Evolutionary conservation across 2,888 invertebrate species (phyloP).

Genomic region (Chromoteleia sp.): DNA sequence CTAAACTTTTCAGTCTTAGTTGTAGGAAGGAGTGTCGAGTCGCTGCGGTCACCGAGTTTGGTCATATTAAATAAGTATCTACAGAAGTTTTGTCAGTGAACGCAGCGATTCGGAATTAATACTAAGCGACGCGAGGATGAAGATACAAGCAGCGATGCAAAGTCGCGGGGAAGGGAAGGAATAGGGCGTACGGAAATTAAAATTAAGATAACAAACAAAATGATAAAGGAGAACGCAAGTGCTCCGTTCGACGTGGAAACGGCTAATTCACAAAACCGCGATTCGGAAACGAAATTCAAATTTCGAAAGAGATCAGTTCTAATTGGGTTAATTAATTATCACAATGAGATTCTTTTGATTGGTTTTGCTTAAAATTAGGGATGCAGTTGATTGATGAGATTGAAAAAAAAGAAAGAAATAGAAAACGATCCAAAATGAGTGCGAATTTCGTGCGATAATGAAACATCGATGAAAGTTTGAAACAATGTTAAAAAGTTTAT

Average conservation of each 20-base stretch:
- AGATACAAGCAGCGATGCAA: slow-evolving; percentile 40
- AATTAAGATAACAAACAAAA: slow-evolving; percentile 2
- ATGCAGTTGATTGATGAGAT: background rate
- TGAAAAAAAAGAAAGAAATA: slow-evolving; percentile 13
- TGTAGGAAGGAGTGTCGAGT: slow-evolving; percentile 56
- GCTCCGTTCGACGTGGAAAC: slow-evolving; percentile 33
- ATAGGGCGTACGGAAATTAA: slow-evolving; percentile 4
- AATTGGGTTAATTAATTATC: slow-evolving; percentile 55
- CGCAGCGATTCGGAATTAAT: slow-evolving; percentile 48
- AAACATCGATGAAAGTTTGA: slow-evolving; percentile 60
- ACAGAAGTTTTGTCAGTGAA: slow-evolving; percentile 31
- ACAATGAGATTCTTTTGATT: slow-evolving; percentile 65
- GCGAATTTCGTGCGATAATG: slow-evolving; percentile 34
- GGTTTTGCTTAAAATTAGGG: slow-evolving; percentile 49
- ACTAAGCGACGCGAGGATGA: slow-evolving; percentile 50
- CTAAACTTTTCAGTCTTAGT: slow-evolving; percentile 65
- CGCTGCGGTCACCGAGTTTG: slow-evolving; percentile 35
- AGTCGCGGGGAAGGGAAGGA: slow-evolving; percentile 12
- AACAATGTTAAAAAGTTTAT: slow-evolving; percentile 71
- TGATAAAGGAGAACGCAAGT: slow-evolving; percentile 7
- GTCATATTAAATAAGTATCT: slow-evolving; percentile 60
- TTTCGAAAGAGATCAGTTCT: slow-evolving; percentile 54
- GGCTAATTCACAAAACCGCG: slow-evolving; percentile 64
- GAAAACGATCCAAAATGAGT: slow-evolving; percentile 1
- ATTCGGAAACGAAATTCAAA: slow-evolving; percentile 39